phyloP scores from a whole-genome alignment of 2,797 vertebrate genomes.

The Gymnothorax reevesii region DNA sequence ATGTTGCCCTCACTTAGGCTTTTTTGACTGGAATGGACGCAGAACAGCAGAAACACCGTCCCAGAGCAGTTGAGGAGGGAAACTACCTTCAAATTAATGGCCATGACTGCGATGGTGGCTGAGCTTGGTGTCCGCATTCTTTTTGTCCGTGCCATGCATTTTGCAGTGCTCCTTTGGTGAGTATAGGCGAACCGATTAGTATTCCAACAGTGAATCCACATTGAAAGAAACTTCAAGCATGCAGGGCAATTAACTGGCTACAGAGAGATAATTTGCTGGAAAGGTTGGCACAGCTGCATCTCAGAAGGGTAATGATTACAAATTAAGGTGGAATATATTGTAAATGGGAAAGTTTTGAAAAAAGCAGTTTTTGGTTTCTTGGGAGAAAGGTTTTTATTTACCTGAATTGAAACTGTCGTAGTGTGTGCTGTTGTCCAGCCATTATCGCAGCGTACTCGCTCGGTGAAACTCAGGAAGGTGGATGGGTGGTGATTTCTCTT shows the following conservation, averaged over 20 bases:
- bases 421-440: not conserved
- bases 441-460: not conserved
- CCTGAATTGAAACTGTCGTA: not conserved
- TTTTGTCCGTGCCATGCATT: not conserved
- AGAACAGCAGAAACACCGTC: too few species aligned
- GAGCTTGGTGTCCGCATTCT: too few species aligned
- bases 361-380: not conserved
- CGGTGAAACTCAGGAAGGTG: not conserved
- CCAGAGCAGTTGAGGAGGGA: too few species aligned
- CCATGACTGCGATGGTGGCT: too few species aligned
- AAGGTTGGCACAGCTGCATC: slow-evolving; percentile 51
- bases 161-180: slow-evolving; percentile 16
- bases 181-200: slow-evolving; percentile 36
- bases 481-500: slow-evolving; percentile 17
- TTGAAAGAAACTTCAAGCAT: slow-evolving; percentile 40
- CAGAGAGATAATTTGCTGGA: slow-evolving; percentile 42
- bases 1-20: too few species aligned
- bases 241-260: slow-evolving; percentile 48
- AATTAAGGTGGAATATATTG: slow-evolving; percentile 44
- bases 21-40: too few species aligned
- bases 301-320: slow-evolving; percentile 48
- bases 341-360: slow-evolving; percentile 42
- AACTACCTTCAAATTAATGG: too few species aligned
- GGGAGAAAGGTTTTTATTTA: not conserved
- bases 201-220: slow-evolving; percentile 37